phyloP scores from a whole-genome alignment of 1,140 invertebrate genomes.

The Aphidius gifuensis region DNA sequence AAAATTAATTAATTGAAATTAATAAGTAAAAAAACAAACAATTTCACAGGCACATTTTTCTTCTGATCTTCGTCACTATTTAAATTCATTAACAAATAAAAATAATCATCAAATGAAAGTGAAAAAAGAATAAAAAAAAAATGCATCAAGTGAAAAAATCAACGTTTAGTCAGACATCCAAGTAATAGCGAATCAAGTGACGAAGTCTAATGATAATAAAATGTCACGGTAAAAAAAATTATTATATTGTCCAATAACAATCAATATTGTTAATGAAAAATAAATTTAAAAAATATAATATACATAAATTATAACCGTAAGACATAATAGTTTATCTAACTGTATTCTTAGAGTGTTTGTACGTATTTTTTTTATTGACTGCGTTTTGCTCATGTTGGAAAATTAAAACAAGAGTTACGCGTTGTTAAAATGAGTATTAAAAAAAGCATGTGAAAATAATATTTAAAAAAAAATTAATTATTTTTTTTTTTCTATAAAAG shows the following conservation, averaged over 20 bases:
- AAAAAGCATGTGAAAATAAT: constrained; percentile 2
- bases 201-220: too few species aligned
- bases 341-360: constrained; percentile 39
- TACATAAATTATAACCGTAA: constrained; percentile 21
- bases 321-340: constrained; percentile 13
- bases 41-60: not conserved
- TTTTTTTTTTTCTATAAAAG: too few species aligned
- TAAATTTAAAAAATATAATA: constrained; percentile 4
- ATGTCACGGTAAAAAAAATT: too few species aligned
- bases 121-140: not conserved
- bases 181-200: not conserved
- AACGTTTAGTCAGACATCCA: not conserved
- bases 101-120: too few species aligned
- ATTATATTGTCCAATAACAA: not conserved
- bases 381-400: constrained; percentile 39
- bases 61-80: too few species aligned
- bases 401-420: constrained; percentile 27
- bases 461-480: not conserved
- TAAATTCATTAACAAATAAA: too few species aligned
- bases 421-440: constrained; percentile 30
- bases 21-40: not conserved
- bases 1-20: not conserved
- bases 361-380: constrained; percentile 40
- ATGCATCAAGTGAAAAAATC: not conserved
- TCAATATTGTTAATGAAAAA: not conserved